Evolutionary conservation across 2,888 invertebrate species (phyloP), one percentile per base, ranked within the genome.

Genomic region (Eurois occulta): DNA sequence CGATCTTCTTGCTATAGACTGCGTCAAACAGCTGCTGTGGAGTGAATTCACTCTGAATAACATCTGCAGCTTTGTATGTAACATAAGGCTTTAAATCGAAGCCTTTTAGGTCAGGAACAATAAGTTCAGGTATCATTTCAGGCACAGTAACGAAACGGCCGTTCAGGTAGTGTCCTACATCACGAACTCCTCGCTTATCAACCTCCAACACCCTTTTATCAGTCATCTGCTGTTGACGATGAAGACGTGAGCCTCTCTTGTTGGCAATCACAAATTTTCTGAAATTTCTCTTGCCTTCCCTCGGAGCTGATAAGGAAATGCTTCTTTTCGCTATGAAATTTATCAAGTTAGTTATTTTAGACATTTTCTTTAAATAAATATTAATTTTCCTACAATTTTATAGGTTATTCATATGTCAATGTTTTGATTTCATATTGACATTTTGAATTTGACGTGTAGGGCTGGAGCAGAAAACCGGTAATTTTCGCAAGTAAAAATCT

Each of bases 11-110:
- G 1, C 98, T 97, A 92, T 99, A 99, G 0, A 98, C 97, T 0
- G 98, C 98, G 91, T 98, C 97, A 91, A 99, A 99, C 67, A 99
- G 96, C 94, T 98, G 98, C 91, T 98, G 93, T 0, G 99, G 97
- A 0, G 99, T 99, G 89, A 99, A 99, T 94, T 98, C 98, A 1
- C 98, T 97, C 92, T 99, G 98, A 21, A 97, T 94, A 0, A 99
- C 97, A 77, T 98, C 98, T 6, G 97, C 97, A 0, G 97, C 97
- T 93, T 97, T 97, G 93, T 99, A 99, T 0, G 99, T 98, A 0
- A 99, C 99, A 90, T 99, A 99, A 0, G 99, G 99, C 94, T 99
- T 99, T 35, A 99, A 95, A 95, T 98, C 96, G 91, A 98, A 99
- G 86, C 97, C 97, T 84, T 97, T 98, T 41, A 99, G 95, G 93